phyloP scores from a whole-genome alignment of 1,140 invertebrate genomes.

The Magallana angulata region DNA sequence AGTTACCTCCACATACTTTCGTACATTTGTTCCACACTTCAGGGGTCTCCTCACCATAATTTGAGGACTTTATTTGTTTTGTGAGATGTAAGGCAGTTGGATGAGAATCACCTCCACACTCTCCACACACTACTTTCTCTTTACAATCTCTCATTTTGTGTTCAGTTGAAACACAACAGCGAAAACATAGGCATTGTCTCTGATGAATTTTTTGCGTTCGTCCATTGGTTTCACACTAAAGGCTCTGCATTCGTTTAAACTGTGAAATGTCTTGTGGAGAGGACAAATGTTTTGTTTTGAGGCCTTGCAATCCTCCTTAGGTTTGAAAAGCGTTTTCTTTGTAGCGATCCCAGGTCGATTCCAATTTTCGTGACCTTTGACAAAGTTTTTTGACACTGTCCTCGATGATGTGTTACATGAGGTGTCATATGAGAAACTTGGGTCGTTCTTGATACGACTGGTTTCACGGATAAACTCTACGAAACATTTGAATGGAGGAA shows the following conservation, averaged over 20 bases:
- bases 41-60: constrained; percentile 32
- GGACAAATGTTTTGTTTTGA: constrained; percentile 20
- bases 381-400: background rate
- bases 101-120: constrained; percentile 9
- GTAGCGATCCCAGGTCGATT: too few species aligned
- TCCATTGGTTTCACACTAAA: constrained; percentile 42
- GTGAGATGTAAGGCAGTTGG: constrained; percentile 30
- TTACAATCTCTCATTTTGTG: constrained; percentile 37
- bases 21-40: constrained; percentile 14
- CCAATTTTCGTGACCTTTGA: too few species aligned
- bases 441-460: constrained; percentile 43
- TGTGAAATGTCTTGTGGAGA: constrained; percentile 31
- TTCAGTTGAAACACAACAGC: constrained; percentile 36
- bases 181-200: constrained; percentile 45
- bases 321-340: background rate
- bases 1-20: constrained; percentile 12
- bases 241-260: constrained; percentile 33
- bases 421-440: constrained; percentile 41
- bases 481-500: constrained; percentile 45
- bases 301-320: too few species aligned
- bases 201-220: constrained; percentile 41
- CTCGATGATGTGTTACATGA: too few species aligned
- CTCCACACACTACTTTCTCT: constrained; percentile 27
- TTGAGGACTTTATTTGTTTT: background rate
- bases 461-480: constrained; percentile 39